A percentile compares a stretch with the other conserved stretches of the same genome.
These are phyloP conservation scores for Drosophila kikkawai DNA, from an alignment of 1,140 invertebrate genomes.

Conservation along the genomic window DNA sequence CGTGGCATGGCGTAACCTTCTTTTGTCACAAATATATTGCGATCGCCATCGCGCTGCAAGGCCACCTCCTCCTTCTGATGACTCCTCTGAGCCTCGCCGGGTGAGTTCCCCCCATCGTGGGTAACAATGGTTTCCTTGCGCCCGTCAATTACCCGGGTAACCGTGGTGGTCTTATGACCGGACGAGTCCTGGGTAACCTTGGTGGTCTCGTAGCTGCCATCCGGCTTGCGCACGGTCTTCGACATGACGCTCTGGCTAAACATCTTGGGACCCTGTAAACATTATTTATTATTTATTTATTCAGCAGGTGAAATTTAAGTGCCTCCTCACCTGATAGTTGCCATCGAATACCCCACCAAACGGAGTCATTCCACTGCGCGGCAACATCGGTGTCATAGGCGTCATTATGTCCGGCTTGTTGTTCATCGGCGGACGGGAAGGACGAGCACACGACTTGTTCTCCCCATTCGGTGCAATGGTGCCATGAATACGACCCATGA, in stretches of 20 bases:
- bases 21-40: slow-evolving; percentile 84
- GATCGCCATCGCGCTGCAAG: slow-evolving; percentile 43
- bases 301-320: accelerated
- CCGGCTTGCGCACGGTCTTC: slow-evolving; percentile 81
- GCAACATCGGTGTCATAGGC: slow-evolving; percentile 76
- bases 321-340: slow-evolving; percentile 60
- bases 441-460: slow-evolving; percentile 14
- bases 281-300: not conserved
- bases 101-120: slow-evolving; percentile 38
- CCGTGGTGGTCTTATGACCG: slow-evolving; percentile 78
- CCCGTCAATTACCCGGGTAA: slow-evolving; percentile 75
- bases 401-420: slow-evolving; percentile 75
- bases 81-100: not conserved
- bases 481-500: slow-evolving; percentile 82
- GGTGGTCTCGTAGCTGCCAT: slow-evolving; percentile 81
- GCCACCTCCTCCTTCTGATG: not conserved
- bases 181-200: slow-evolving; percentile 76
- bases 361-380: slow-evolving; percentile 59
- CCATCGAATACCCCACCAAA: slow-evolving; percentile 82
- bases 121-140: slow-evolving; percentile 72
- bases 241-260: slow-evolving; percentile 84
- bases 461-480: slow-evolving; percentile 66
- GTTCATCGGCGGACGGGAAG: slow-evolving; percentile 46
- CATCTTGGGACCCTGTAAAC: slow-evolving; percentile 74
- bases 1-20: slow-evolving; percentile 84